Percentiles rank a stretch among this genome's conserved stretches.
Conservation (phyloP, 2,888 invertebrate genomes). For the Idaea biselata region DNA sequence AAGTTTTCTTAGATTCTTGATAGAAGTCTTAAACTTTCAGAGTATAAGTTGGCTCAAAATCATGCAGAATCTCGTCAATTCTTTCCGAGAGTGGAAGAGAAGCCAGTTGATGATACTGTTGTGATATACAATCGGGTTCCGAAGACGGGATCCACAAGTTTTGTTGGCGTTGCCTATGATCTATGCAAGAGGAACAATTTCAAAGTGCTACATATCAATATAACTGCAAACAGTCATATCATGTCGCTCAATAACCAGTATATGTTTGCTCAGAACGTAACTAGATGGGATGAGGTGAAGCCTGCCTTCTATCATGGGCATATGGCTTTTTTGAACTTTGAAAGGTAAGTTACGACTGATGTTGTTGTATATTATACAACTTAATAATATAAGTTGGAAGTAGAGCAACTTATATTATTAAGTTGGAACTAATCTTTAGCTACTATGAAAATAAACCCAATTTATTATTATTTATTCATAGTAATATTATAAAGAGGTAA, state of each 20-base stretch:
- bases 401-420: too few species aligned
- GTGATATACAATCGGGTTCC: slow-evolving; percentile 98
- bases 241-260: slow-evolving; percentile 95
- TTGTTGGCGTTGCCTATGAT: slow-evolving; percentile 95
- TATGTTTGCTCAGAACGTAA: slow-evolving; percentile 93
- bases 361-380: too few species aligned
- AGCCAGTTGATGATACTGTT: slow-evolving; percentile 84
- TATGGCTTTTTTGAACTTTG: slow-evolving; percentile 97
- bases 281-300: slow-evolving; percentile 92
- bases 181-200: slow-evolving; percentile 87
- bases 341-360: slow-evolving; percentile 84
- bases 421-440: too few species aligned
- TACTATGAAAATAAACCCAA: too few species aligned
- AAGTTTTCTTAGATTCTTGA: not conserved
- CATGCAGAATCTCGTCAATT: slow-evolving; percentile 65
- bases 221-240: slow-evolving; percentile 97
- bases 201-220: slow-evolving; percentile 93
- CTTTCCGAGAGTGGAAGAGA: slow-evolving; percentile 52
- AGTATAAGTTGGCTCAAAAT: slow-evolving; percentile 57
- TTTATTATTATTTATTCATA: too few species aligned
- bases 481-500: too few species aligned
- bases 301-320: slow-evolving; percentile 99
- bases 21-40: slow-evolving; percentile 42
- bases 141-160: slow-evolving; percentile 98
- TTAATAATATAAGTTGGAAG: too few species aligned